Evolutionary conservation across 2,888 invertebrate species (phyloP).

Genomic region (Hedychridium roseum): DNA sequence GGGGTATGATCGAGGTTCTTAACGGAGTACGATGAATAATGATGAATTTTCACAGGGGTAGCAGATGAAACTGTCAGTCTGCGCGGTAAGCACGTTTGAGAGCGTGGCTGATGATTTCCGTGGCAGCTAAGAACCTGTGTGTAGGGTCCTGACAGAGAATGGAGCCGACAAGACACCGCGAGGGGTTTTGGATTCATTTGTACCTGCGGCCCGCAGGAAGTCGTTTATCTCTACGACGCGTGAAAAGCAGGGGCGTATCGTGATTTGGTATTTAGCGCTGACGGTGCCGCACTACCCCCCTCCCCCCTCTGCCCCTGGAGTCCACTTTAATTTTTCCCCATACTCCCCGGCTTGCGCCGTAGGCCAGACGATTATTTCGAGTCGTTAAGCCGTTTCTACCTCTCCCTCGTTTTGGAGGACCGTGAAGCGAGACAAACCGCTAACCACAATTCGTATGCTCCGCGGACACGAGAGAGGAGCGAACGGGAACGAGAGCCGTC

Average conservation of each 20-base stretch:
- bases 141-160: too few species aligned
- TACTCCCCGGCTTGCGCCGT: conserved; percentile 14
- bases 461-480: conserved; percentile 9
- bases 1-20: too few species aligned
- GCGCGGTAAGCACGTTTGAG: too few species aligned
- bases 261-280: not conserved
- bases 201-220: too few species aligned
- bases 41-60: too few species aligned
- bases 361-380: conserved; percentile 43
- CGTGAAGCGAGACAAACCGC: conserved; percentile 48
- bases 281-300: conserved; percentile 23
- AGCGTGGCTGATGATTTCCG: too few species aligned
- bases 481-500: not conserved
- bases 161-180: too few species aligned
- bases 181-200: too few species aligned
- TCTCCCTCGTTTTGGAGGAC: conserved; percentile 39
- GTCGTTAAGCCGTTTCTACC: conserved; percentile 39
- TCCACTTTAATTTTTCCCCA: not conserved
- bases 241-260: not conserved
- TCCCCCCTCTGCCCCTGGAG: conserved; percentile 21
- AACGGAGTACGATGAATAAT: too few species aligned
- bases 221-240: not conserved
- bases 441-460: conserved; percentile 42
- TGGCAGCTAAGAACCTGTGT: too few species aligned
- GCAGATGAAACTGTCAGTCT: too few species aligned